Evolutionary conservation across 2,113 vertebrate species (phyloP).

Genomic region (Scortum barcoo): DNA sequence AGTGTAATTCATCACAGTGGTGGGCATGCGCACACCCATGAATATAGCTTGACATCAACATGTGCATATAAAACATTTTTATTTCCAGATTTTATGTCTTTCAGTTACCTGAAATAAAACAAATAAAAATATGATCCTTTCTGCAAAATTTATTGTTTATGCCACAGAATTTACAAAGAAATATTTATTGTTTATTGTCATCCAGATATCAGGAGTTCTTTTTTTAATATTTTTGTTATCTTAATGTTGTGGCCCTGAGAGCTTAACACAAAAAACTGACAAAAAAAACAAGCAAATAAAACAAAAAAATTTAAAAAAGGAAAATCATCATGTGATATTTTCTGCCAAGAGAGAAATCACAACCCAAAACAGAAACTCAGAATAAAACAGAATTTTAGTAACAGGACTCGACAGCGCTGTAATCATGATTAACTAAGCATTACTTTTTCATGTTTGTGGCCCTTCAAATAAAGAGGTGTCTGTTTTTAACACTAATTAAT

Average conservation of each 20-base stretch:
- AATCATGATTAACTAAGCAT: no score
- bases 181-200: neutral
- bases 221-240: no score
- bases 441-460: no score
- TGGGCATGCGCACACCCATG: neutral
- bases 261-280: neutral
- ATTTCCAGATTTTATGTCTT: neutral
- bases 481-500: no score
- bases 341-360: neutral
- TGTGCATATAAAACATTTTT: neutral
- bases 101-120: neutral
- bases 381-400: no score
- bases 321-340: neutral
- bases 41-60: neutral
- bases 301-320: no score
- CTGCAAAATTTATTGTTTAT: neutral
- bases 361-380: no score
- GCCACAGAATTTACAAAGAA: no score
- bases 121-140: neutral
- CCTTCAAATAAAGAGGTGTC: no score
- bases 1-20: neutral
- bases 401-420: no score
- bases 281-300: neutral
- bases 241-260: no score
- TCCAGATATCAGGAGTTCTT: neutral